Evolutionary conservation across 2,888 invertebrate species (phyloP).

Genomic region (Stenichneumon culpator): DNA sequence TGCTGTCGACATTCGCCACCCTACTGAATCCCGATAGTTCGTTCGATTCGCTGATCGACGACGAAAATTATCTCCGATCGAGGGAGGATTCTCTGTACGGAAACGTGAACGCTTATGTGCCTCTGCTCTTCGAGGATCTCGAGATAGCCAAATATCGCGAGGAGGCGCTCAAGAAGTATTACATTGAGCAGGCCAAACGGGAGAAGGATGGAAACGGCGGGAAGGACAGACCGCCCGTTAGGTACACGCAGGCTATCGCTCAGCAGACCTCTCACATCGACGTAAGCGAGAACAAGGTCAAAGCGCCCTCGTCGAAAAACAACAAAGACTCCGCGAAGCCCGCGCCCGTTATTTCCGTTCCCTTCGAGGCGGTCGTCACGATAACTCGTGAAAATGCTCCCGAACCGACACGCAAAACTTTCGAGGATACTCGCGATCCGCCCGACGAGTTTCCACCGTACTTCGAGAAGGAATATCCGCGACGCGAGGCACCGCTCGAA

Average conservation of each 20-base stretch:
- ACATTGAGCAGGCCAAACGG: constrained; percentile 23
- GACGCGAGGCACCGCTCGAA: constrained; percentile 17
- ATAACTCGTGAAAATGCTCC: constrained; percentile 75
- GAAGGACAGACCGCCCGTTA: constrained; percentile 10
- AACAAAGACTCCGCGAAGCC: constrained; percentile 4
- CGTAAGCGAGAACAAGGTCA: constrained; percentile 1
- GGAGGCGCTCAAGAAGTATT: constrained; percentile 53
- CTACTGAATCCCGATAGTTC: constrained; percentile 39
- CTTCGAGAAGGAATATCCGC: constrained; percentile 70
- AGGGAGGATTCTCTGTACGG: neutral
- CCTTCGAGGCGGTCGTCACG: constrained; percentile 82
- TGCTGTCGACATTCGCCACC: constrained; percentile 60
- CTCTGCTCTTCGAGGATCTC: constrained; percentile 47
- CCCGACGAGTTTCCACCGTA: constrained; percentile 79
- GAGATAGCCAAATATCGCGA: constrained; percentile 56
- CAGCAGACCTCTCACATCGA: constrained; percentile 29
- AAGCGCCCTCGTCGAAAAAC: neutral
- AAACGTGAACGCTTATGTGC: constrained; percentile 57
- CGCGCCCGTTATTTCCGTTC: constrained; percentile 79
- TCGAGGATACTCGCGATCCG: constrained; percentile 70
- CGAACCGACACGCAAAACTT: constrained; percentile 32
- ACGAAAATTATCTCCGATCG: constrained; percentile 4
- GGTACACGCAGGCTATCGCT: constrained; percentile 34
- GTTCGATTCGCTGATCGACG: neutral
- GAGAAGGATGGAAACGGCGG: constrained; percentile 15